Evolutionary conservation across 1,140 invertebrate genomes (phyloP).

Genomic region (Chironomus tepperi): DNA sequence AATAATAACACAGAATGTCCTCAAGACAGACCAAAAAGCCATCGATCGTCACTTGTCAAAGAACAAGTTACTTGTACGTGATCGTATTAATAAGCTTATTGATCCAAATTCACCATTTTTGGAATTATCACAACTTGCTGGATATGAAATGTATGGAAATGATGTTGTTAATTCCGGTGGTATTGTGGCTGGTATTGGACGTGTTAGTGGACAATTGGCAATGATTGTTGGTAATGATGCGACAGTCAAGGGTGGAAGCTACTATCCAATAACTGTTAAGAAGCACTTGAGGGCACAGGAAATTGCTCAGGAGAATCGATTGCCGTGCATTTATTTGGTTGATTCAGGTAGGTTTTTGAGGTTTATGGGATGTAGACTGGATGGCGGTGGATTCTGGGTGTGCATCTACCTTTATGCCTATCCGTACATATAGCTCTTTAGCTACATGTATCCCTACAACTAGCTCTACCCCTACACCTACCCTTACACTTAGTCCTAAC

Average conservation of each 20-base stretch:
- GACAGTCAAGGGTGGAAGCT: constrained; percentile 94
- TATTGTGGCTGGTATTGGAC: constrained; percentile 88
- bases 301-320: constrained; percentile 84
- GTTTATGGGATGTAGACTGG: too few species aligned
- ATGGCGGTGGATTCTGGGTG: too few species aligned
- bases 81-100: constrained; percentile 81
- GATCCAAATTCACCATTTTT: constrained; percentile 89
- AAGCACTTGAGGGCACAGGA: constrained; percentile 96
- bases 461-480: too few species aligned
- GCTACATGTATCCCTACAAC: too few species aligned
- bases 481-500: too few species aligned
- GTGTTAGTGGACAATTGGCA: constrained; percentile 59
- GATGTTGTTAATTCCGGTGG: constrained; percentile 84
- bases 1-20: constrained; percentile 53
- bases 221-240: constrained; percentile 94
- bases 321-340: constrained; percentile 93
- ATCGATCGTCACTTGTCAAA: constrained; percentile 61
- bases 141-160: constrained; percentile 71
- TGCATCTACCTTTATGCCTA: too few species aligned
- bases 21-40: constrained; percentile 71
- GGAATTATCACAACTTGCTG: constrained; percentile 90
- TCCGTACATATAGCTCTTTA: too few species aligned
- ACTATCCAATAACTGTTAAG: constrained; percentile 96
- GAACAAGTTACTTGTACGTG: constrained; percentile 84
- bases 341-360: constrained; percentile 55